Percentiles rank a stretch among this genome's conserved stretches.
These are phyloP conservation scores for Artibeus jamaicensis DNA, from an alignment of 2,797 vertebrate species.

Conservation along the genomic window DNA sequence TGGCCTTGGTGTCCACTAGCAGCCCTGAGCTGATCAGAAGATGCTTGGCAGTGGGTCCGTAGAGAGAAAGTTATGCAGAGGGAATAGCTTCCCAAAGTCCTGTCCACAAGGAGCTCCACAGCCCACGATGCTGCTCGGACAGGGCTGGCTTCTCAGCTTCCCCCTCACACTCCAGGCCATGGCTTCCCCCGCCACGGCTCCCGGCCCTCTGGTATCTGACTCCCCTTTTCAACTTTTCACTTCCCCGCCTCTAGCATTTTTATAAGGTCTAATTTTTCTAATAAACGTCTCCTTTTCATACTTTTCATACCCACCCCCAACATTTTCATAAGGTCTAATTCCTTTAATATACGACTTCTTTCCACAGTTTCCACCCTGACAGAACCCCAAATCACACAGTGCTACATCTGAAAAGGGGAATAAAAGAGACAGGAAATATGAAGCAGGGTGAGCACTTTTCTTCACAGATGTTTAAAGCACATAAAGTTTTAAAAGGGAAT, in stretches of 20 bases:
- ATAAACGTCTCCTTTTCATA: background rate
- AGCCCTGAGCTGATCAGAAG: background rate
- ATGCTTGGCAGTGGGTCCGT: background rate
- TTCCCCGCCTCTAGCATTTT: background rate
- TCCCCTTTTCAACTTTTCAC: background rate
- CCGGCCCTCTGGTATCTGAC: background rate
- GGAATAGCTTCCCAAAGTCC: background rate
- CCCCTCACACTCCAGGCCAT: background rate
- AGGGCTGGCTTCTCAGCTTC: background rate
- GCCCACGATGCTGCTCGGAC: background rate
- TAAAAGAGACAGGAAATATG: background rate
- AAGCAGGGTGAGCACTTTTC: background rate
- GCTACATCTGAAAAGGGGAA: background rate
- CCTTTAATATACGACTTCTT: background rate
- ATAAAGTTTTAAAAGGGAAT: background rate
- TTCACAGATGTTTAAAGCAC: background rate
- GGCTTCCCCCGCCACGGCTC: rapidly evolving
- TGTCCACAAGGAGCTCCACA: rapidly evolving
- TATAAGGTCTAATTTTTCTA: background rate
- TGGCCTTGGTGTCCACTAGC: background rate
- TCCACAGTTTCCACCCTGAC: background rate
- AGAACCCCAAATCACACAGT: background rate
- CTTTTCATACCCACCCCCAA: background rate
- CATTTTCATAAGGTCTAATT: background rate
- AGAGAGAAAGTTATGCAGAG: background rate